These are phyloP conservation scores for Halocynthia aurantium DNA, from an alignment of 23 tunicate genomes.

Conservation along the genomic window DNA sequence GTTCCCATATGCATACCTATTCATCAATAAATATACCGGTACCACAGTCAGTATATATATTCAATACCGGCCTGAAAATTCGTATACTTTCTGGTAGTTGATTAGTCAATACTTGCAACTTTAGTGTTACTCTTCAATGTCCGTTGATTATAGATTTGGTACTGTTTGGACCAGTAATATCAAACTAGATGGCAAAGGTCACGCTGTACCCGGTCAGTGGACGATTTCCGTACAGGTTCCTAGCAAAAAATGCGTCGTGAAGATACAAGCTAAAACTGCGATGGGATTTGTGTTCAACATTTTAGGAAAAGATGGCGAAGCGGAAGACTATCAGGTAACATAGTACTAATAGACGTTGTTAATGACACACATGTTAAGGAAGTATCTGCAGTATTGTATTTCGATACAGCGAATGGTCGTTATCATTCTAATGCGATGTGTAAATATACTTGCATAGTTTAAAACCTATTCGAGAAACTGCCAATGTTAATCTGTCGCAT, in stretches of 20 bases:
- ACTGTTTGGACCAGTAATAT: neutral
- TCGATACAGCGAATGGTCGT: no score
- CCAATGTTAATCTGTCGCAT: no score
- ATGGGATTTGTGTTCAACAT: conserved; percentile 1
- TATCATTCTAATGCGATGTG: no score
- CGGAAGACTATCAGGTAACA: neutral
- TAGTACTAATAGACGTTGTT: neutral
- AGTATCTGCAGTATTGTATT: no score
- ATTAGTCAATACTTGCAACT: no score
- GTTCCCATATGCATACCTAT: neutral
- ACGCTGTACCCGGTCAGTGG: neutral
- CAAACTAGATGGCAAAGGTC: neutral
- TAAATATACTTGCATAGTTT: no score
- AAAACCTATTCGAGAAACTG: no score
- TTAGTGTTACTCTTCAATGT: neutral
- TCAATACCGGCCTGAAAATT: neutral
- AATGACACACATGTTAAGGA: neutral
- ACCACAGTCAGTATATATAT: neutral
- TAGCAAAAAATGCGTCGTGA: neutral
- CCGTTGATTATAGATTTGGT: neutral
- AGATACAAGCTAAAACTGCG: neutral
- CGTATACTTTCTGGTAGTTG: no score
- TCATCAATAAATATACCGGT: neutral
- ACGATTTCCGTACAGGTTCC: neutral
- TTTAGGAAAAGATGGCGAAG: neutral